Evolutionary conservation across 2,113 vertebrate species (phyloP), one percentile per base, ranked within the genome.

Genomic region (Gnathochromis pfefferi): DNA sequence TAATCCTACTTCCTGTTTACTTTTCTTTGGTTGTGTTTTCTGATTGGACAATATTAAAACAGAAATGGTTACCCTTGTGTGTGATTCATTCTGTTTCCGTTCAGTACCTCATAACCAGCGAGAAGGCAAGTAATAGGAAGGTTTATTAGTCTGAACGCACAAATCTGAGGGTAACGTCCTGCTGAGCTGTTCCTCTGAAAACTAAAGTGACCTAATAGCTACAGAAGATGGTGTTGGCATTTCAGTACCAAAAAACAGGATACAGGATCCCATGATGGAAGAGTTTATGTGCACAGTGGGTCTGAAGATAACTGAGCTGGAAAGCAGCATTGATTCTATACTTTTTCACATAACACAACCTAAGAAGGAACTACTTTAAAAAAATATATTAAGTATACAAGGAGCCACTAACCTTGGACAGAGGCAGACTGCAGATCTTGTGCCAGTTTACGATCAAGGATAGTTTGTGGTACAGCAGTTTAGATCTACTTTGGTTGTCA

Each of bases 31-130:
- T 90, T 92, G 89, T 95, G 86, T 90, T 91, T 93, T 85, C 80
- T 90, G 88, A 85, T 86, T 85, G 91, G 88, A 91, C 23, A 35
- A 89, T 84, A 94, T 93, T 94, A 94, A 95, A 88, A 88, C 28
- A 53, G 21, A 65, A 95, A 58, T 83, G 81, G 55, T 92, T 88
- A 90, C 88, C 80, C 87, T 83, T 26, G 78, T 83, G 42, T 87
- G 26, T 81, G 73, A 28, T 63, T 73, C 12, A 6, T 65, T 89
- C 11, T 84, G 68, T 92, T 63, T 88, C 33, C 10, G 2, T 65
- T 19, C 58, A 57, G 21, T 47, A 9, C 33, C 53, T 54, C 5
- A 19, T 3, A 21, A 9, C 11, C 7, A 33, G 26, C 40, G 2
- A 26, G 38, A 75, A 38, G 7, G 28, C 45, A 84, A 84, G 38